Percentiles rank a stretch among this genome's conserved stretches.
Conservation (phyloP, 1,140 invertebrate species). For the Acromyrmex echinatior region DNA sequence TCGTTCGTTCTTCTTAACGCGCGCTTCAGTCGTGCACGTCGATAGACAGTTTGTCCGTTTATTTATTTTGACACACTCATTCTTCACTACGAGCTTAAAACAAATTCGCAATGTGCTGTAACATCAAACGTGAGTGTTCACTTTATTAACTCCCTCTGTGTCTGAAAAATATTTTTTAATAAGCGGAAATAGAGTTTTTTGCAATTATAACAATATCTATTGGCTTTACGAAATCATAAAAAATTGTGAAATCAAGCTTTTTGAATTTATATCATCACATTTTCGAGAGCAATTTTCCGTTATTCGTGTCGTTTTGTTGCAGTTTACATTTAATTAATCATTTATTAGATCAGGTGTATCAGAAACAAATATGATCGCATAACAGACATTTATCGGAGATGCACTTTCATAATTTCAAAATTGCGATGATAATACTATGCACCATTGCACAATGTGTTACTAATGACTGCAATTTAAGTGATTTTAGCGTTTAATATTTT, state of each 20-base stretch:
- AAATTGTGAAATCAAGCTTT: not conserved
- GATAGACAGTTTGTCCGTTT: not conserved
- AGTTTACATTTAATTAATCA: not conserved
- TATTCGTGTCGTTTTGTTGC: not conserved
- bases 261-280: not conserved
- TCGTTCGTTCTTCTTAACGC: not conserved
- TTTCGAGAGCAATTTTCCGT: not conserved
- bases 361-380: not conserved
- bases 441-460: not conserved
- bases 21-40: not conserved
- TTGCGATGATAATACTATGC: not conserved
- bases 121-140: not conserved
- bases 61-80: not conserved
- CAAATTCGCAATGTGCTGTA: no score
- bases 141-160: not conserved
- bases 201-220: not conserved
- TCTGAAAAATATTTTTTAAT: not conserved
- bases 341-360: not conserved
- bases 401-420: conserved; percentile 1
- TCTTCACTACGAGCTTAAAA: not conserved
- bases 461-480: not conserved
- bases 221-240: not conserved
- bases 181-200: no score
- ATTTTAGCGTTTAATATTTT: not conserved
- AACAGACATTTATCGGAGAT: not conserved